Percentiles rank a stretch among this genome's conserved stretches.
These are phyloP conservation scores for Heliconius hermathena DNA, from an alignment of 1,140 invertebrate species.

Conservation along the genomic window DNA sequence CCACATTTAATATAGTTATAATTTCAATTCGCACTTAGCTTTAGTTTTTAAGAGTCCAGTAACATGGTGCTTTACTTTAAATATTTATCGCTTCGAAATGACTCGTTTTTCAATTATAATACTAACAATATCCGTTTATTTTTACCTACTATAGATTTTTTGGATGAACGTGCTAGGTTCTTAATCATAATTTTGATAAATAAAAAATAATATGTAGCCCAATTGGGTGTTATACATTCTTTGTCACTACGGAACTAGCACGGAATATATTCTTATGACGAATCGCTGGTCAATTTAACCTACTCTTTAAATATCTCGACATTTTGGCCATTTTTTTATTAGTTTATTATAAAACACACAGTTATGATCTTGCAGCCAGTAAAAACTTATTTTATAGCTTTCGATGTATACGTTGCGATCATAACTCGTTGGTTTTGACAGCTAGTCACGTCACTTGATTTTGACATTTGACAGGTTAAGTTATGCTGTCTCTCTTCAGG, in stretches of 20 bases:
- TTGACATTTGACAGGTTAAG: conserved; percentile 58
- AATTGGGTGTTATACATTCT: background rate
- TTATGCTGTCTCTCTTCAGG: conserved; percentile 54
- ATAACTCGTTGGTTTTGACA: conserved; percentile 56
- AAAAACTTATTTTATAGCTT: background rate
- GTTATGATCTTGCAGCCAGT: conserved; percentile 21
- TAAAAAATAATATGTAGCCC: conserved; percentile 8
- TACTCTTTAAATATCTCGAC: conserved; percentile 8
- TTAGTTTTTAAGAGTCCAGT: conserved; percentile 30
- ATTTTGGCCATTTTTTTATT: conserved; percentile 14
- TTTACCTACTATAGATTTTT: background rate
- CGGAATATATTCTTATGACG: conserved; percentile 10
- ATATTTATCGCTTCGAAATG: conserved; percentile 15
- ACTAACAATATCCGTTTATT: conserved; percentile 4
- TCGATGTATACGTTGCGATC: conserved; percentile 22
- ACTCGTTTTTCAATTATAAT: conserved; percentile 15
- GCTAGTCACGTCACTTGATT: conserved; percentile 73
- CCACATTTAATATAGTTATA: background rate
- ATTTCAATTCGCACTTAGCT: conserved; percentile 3
- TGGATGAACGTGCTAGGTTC: conserved; percentile 3
- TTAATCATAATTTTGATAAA: background rate
- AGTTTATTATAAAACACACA: conserved; percentile 19
- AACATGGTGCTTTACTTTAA: conserved; percentile 30
- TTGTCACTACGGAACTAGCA: background rate
- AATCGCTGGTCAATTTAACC: background rate